Evolutionary conservation across 2,888 invertebrate genomes (phyloP).

Genomic region (Ornithoptera alexandrae): DNA sequence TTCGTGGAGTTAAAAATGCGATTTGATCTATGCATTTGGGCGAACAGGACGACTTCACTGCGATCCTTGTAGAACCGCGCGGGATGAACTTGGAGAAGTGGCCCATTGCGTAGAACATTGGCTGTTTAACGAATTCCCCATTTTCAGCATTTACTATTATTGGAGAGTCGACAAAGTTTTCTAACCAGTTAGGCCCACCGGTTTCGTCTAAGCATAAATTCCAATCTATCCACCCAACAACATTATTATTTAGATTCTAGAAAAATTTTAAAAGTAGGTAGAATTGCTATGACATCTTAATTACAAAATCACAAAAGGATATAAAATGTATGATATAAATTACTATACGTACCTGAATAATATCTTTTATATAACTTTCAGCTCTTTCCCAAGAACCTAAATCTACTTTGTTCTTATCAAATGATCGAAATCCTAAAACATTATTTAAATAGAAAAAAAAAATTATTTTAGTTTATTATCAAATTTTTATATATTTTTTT

Average conservation of each 20-base stretch:
- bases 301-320: not conserved
- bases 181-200: constrained; percentile 91
- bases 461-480: not conserved
- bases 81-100: constrained; percentile 84
- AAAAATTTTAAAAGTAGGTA: not conserved
- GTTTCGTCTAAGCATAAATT: constrained; percentile 86
- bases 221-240: constrained; percentile 95
- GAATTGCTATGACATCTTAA: not conserved
- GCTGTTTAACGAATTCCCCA: constrained; percentile 92
- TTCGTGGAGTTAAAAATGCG: constrained; percentile 22
- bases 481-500: not conserved
- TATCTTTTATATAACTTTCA: constrained; percentile 82
- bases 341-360: constrained; percentile 79
- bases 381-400: constrained; percentile 89
- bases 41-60: constrained; percentile 14
- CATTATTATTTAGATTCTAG: constrained; percentile 86
- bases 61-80: constrained; percentile 23
- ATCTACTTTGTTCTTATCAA: constrained; percentile 66
- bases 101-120: constrained; percentile 91
- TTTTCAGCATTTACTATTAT: constrained; percentile 73
- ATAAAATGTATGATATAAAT: not conserved
- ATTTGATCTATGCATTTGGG: constrained; percentile 18
- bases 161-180: constrained; percentile 89
- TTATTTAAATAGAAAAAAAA: not conserved
- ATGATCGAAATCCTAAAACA: constrained; percentile 16